These are phyloP conservation scores for Cataglyphis rosenhaueri DNA, from an alignment of 2,888 invertebrate genomes.

Conservation along the genomic window DNA sequence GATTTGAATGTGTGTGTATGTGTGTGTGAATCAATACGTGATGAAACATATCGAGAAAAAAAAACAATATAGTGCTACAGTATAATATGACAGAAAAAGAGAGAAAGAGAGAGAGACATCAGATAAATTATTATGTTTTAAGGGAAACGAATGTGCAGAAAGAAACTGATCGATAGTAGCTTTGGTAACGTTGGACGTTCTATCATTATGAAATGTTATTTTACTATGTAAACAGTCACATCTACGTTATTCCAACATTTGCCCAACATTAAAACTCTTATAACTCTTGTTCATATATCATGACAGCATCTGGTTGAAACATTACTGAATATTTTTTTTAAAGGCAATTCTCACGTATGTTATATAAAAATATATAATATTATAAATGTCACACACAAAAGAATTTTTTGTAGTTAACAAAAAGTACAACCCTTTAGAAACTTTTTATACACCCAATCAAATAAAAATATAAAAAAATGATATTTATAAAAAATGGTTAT, in stretches of 20 bases:
- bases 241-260: slow-evolving; percentile 56
- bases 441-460: background rate
- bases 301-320: background rate
- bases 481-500: background rate
- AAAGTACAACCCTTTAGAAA: background rate
- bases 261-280: slow-evolving; percentile 18
- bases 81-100: slow-evolving; percentile 6
- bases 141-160: background rate
- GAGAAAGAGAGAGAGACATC: background rate
- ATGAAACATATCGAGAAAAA: background rate
- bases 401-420: background rate
- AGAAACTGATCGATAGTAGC: slow-evolving; percentile 32
- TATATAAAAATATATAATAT: background rate
- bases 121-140: slow-evolving; percentile 23
- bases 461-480: background rate
- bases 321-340: background rate
- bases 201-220: slow-evolving; percentile 38
- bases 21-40: background rate
- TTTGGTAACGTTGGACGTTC: slow-evolving; percentile 12
- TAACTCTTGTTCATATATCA: slow-evolving; percentile 5
- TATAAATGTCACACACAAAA: background rate
- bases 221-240: slow-evolving; percentile 41
- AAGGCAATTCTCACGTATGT: background rate
- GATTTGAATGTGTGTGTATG: background rate
- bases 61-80: background rate